phyloP scores from a whole-genome alignment of 2,113 vertebrate species.

The Leucopsar rothschildi region DNA sequence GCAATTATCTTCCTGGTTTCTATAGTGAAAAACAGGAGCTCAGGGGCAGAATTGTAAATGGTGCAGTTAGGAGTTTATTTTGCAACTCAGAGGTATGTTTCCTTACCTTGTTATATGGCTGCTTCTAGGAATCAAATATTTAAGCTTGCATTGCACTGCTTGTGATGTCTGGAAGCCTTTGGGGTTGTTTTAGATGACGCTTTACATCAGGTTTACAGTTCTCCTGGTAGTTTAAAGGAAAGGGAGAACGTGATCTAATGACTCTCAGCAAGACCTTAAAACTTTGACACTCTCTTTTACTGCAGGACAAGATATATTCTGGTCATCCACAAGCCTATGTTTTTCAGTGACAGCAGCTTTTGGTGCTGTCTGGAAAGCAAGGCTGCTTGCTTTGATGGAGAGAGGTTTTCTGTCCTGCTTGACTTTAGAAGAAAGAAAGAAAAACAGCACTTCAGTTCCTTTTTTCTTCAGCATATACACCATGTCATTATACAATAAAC shows the following conservation, averaged over 20 bases:
- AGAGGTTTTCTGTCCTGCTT: neutral
- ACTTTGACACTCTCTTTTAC: neutral
- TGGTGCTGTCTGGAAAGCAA: constrained; percentile 17
- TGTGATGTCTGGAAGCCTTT: constrained; percentile 10
- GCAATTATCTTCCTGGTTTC: constrained; percentile 10
- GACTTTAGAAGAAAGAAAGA: neutral
- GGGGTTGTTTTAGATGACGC: neutral
- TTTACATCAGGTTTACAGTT: constrained; percentile 35
- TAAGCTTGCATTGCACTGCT: neutral
- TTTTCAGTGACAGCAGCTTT: neutral
- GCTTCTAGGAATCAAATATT: constrained; percentile 25
- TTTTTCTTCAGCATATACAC: neutral
- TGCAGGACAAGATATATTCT: constrained; percentile 9
- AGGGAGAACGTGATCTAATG: neutral
- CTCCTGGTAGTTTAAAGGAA: constrained; percentile 1
- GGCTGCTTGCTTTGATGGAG: neutral
- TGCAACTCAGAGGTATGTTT: neutral
- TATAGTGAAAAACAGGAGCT: constrained; percentile 16
- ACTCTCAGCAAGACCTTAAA: constrained; percentile 15
- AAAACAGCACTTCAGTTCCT: neutral
- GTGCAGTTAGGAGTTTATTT: constrained; percentile 3
- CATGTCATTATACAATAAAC: neutral
- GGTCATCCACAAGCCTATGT: neutral
- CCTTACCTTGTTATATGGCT: constrained; percentile 1
- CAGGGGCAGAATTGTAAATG: neutral